Evolutionary conservation across 2,113 vertebrate genomes (phyloP), one percentile per base, ranked within the genome.

Genomic region (Bolborhynchus lineola): DNA sequence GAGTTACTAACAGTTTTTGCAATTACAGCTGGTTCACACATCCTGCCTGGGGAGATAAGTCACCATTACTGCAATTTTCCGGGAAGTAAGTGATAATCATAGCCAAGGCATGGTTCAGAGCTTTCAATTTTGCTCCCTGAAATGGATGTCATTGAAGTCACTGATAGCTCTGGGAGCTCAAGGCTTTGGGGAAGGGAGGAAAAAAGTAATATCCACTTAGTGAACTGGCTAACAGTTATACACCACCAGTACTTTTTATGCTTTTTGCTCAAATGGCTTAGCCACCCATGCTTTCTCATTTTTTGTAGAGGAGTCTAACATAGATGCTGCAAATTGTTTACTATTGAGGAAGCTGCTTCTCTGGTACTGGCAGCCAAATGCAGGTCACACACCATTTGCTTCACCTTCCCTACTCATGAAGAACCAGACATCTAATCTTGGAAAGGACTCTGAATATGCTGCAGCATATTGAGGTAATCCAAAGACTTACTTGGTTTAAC

Each of bases 201-300:
- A 77, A 49, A 53, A 39, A 29, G 13, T 37, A 10, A 7, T 35
- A 21, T 1, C 11, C 23, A 59, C 29, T 75, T 37, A 44, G 15
- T 68, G 17, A 31, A 26, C n/a, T 93, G 26, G 16, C 25, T 53
- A 67, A 21, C 5, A 57, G 21, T 49, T 53, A 71, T 59, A 44
- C 3, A n/a, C 9, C 44, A 63, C 18, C 47, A 70, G 23, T 62
- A 77, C 19, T 47, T 63, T 13, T 12, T 24, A 24, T 31, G 28
- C 5, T 72, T 85, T 84, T 59, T 89, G 21, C 7, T 65, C 29
- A 68, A 69, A 60, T n/a, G 16, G 5, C 25, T 52, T 39, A 75
- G 31, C 24, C 29, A 35, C 12, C 12, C 13, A 24, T 0, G 0
- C 11, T 90, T 76, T 59, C 44, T 24, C 0, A 0, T 49, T 7